A percentile compares a stretch with the other conserved stretches of the same genome.
Evolutionary conservation across 2,888 invertebrate genomes (phyloP).

Genomic region (Anaspis maculata): DNA sequence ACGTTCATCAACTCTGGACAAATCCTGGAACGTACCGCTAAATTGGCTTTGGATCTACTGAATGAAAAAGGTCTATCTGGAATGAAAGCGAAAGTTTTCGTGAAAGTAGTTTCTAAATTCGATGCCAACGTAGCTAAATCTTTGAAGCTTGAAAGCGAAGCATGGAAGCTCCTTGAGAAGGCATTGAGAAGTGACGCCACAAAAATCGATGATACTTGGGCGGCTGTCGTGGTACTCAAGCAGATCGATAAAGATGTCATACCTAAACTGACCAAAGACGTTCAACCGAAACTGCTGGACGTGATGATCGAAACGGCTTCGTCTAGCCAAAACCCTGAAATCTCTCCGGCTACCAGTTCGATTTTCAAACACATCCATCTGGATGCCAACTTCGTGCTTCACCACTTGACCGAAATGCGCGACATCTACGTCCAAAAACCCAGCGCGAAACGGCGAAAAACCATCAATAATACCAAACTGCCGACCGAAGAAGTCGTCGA

Average conservation of each 20-base stretch:
- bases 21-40: no score
- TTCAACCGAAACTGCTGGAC: slow-evolving; percentile 44
- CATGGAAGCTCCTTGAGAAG: slow-evolving; percentile 52
- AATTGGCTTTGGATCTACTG: no score
- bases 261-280: slow-evolving; percentile 43
- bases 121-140: no score
- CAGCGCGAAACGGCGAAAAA: slow-evolving; percentile 43
- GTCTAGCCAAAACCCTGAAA: slow-evolving; percentile 50
- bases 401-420: slow-evolving; percentile 54
- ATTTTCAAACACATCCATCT: slow-evolving; percentile 59
- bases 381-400: slow-evolving; percentile 51
- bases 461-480: slow-evolving; percentile 38
- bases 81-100: no score
- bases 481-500: slow-evolving; percentile 55
- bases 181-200: slow-evolving; percentile 48
- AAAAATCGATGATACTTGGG: slow-evolving; percentile 1
- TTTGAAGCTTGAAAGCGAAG: slow-evolving; percentile 29
- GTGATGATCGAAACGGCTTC: slow-evolving; percentile 50
- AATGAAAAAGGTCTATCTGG: no score
- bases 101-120: no score
- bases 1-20: no score
- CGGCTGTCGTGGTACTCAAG: slow-evolving; percentile 44
- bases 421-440: slow-evolving; percentile 43
- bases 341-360: slow-evolving; percentile 53
- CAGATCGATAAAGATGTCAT: slow-evolving; percentile 51